These are phyloP conservation scores for Seira sanloemensis DNA, from an alignment of 2,888 invertebrate species.

Conservation along the genomic window DNA sequence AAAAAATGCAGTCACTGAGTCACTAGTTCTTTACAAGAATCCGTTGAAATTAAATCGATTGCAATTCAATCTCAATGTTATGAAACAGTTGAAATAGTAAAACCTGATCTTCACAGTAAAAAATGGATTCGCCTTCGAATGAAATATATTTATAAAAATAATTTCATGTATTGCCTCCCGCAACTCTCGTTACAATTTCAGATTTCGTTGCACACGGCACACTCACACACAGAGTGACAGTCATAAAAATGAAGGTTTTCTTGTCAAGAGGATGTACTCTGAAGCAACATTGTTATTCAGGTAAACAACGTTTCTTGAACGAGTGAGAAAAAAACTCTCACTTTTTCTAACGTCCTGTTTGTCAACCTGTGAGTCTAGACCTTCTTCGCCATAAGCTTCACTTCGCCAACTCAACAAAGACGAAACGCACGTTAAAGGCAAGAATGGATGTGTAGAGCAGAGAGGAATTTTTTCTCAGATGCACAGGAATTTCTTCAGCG, in stretches of 20 bases:
- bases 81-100: slow-evolving; percentile 7
- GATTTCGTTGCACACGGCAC: too few relatives aligned
- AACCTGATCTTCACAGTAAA: slow-evolving; percentile 43
- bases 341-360: slow-evolving; percentile 28
- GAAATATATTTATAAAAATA: background rate
- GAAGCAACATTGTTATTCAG: background rate
- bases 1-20: background rate
- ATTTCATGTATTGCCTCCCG: background rate
- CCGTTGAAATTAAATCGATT: background rate
- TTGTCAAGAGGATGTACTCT: background rate
- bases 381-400: background rate
- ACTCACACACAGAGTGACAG: background rate
- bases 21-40: background rate
- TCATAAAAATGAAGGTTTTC: background rate
- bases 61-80: background rate
- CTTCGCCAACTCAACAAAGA: background rate
- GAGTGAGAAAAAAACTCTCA: slow-evolving; percentile 24
- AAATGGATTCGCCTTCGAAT: background rate
- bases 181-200: background rate
- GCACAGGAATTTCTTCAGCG: background rate
- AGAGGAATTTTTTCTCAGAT: background rate
- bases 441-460: background rate
- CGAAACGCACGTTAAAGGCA: background rate
- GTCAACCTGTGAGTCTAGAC: background rate
- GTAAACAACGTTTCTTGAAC: slow-evolving; percentile 2